Conservation (phyloP, 1,140 invertebrate species). For the Drosophila pseudoobscura region DNA sequence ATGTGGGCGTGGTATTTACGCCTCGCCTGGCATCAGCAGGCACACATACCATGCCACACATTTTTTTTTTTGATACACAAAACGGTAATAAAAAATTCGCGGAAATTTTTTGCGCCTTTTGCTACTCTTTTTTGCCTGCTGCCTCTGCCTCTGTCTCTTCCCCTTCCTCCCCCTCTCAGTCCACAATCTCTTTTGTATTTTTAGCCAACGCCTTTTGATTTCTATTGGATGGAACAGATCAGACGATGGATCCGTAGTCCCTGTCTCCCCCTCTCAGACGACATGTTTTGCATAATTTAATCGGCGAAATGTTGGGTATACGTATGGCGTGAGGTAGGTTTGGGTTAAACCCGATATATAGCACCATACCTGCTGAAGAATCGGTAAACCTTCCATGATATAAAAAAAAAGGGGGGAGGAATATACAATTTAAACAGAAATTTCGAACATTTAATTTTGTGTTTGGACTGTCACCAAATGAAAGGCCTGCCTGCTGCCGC, state of each 20-base stretch:
- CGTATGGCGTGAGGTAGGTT: neutral
- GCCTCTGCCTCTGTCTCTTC: neutral
- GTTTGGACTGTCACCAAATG: slow-evolving; percentile 15
- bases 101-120: slow-evolving; percentile 44
- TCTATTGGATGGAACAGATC: slow-evolving; percentile 14
- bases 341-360: slow-evolving; percentile 1
- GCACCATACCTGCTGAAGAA: slow-evolving; percentile 29
- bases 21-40: slow-evolving; percentile 13
- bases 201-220: slow-evolving; percentile 34
- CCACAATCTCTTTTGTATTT: slow-evolving; percentile 22
- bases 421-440: slow-evolving; percentile 22
- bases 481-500: slow-evolving; percentile 31
- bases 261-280: neutral
- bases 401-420: slow-evolving; percentile 1
- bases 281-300: slow-evolving; percentile 20
- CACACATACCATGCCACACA: neutral
- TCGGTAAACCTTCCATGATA: slow-evolving; percentile 22
- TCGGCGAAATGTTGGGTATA: no score
- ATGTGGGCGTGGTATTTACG: slow-evolving; percentile 1
- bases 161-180: neutral
- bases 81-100: slow-evolving; percentile 60
- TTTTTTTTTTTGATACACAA: slow-evolving; percentile 15
- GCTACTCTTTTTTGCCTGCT: slow-evolving; percentile 1
- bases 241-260: slow-evolving; percentile 1
- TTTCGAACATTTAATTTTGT: slow-evolving; percentile 20